phyloP scores from a whole-genome alignment of 2,113 vertebrate genomes.

The Panthera uncia region DNA sequence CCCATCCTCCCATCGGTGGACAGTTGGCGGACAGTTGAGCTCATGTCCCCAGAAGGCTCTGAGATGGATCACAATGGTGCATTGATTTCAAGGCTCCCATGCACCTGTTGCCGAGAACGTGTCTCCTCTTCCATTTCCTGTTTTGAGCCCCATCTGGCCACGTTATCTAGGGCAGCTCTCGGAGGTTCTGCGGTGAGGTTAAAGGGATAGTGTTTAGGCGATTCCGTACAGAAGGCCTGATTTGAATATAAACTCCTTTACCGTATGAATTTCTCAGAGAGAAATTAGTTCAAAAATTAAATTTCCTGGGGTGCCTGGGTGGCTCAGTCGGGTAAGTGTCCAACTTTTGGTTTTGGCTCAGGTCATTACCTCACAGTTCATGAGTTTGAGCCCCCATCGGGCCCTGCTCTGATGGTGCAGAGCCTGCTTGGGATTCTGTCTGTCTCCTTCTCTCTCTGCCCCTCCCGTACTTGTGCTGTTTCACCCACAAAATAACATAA shows the following conservation, averaged over 20 bases:
- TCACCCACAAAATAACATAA: too few species aligned
- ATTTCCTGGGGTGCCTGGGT: background rate
- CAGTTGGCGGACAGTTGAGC: background rate
- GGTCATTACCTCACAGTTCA: too few species aligned
- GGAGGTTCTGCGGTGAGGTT: background rate
- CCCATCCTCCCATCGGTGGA: accelerated
- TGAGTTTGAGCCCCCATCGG: too few species aligned
- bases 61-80: background rate
- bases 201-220: accelerated
- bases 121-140: accelerated
- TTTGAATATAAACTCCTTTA: background rate
- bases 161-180: background rate
- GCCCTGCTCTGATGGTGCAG: too few species aligned
- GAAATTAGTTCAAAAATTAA: slow-evolving; percentile 6
- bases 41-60: background rate
- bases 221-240: background rate
- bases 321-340: too few species aligned
- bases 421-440: too few species aligned
- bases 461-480: too few species aligned
- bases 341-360: too few species aligned
- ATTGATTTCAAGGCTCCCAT: background rate
- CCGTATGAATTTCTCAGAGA: background rate
- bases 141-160: accelerated
- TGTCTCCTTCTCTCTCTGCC: too few species aligned
- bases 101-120: accelerated